Base-by-base conservation (phyloP, 2,888 invertebrate genomes). In the Drosophila neotestacea region DNA sequence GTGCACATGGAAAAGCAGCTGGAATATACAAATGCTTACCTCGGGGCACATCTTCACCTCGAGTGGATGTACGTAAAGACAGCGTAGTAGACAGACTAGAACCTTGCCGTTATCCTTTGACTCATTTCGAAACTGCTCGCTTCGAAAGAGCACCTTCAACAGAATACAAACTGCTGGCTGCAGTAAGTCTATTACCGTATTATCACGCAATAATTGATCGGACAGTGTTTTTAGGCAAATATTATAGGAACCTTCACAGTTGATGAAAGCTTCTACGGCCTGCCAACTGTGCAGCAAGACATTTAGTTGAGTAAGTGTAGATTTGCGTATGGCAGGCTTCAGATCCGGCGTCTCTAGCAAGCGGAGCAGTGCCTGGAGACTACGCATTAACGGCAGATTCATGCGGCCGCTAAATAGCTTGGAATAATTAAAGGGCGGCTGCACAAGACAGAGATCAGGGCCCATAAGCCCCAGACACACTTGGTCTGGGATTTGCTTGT, bases 291-390 rank as follows among this genome's bases (percentile, higher is more conserved):
- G 88, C 4, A 91, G 87, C 68, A 92, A 7, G 2, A 69, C 61
- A 39, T 73, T 73, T 2, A 76, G 34, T 51, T 92, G 91, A 80
- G 28, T 30, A 6, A 74, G 56, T 6, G 71, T 50, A 0, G 92
- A 91, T 66, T 91, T 91, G 6, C 91, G 84, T 47, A 92, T 90
- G 11, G 83, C 52, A 1, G 91, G 89, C 36, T 91, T 90, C 3
- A 92, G 65, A 55, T 91, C 90, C 6, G 79, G 65, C 6, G 88
- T 78, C 11, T 85, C 76, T 11, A 92, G 66, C 41, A 92, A 56
- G 4, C 86, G 81, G 2, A 92, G n/a, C 16, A 93, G 64, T 32
- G 90, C 82, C 3, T 79, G 70, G 27, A 91, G 50, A 2, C 74
- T 79, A 1, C 58, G 64, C 27, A 65, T 63, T 2, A 46, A 59